Conservation (phyloP, 2,888 invertebrate genomes). For the Cepaea hortensis region DNA sequence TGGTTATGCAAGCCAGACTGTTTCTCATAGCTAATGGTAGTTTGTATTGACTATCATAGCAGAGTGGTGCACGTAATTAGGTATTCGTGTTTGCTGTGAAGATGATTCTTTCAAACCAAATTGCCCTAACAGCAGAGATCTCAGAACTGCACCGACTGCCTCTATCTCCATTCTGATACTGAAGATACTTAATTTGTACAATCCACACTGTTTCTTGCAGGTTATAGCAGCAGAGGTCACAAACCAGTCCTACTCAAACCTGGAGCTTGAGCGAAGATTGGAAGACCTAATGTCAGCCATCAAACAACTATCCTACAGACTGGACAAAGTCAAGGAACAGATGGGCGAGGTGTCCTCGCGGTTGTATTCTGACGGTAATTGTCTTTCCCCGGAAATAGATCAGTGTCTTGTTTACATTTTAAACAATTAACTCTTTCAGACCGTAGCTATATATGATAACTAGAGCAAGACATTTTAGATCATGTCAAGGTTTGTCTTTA, state of each 20-base stretch:
- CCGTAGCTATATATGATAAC: too few relatives aligned
- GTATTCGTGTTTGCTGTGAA: too few relatives aligned
- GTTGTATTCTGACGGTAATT: slow-evolving; percentile 59
- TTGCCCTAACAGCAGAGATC: too few relatives aligned
- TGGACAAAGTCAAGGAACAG: slow-evolving; percentile 51
- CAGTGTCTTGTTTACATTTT: background rate
- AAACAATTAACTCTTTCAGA: background rate
- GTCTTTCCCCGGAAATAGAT: background rate
- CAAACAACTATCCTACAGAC: slow-evolving; percentile 57
- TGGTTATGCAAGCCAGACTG: too few relatives aligned
- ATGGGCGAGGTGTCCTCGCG: slow-evolving; percentile 52
- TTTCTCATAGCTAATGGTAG: too few relatives aligned
- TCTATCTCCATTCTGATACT: too few relatives aligned
- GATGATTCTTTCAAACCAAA: too few relatives aligned
- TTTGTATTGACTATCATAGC: too few relatives aligned
- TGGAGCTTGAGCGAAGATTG: slow-evolving; percentile 58
- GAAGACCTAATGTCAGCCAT: slow-evolving; percentile 57
- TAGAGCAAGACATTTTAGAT: background rate
- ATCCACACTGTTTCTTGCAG: background rate
- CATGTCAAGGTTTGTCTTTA: background rate
- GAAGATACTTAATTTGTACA: too few relatives aligned
- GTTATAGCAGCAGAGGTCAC: slow-evolving; percentile 63
- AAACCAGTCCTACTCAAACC: slow-evolving; percentile 63
- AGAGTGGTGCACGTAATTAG: too few relatives aligned
- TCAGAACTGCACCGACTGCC: too few relatives aligned